Conservation (phyloP, 30 jellyfish, hydroid and myxozoan genomes). For the Pelagia noctiluca region DNA sequence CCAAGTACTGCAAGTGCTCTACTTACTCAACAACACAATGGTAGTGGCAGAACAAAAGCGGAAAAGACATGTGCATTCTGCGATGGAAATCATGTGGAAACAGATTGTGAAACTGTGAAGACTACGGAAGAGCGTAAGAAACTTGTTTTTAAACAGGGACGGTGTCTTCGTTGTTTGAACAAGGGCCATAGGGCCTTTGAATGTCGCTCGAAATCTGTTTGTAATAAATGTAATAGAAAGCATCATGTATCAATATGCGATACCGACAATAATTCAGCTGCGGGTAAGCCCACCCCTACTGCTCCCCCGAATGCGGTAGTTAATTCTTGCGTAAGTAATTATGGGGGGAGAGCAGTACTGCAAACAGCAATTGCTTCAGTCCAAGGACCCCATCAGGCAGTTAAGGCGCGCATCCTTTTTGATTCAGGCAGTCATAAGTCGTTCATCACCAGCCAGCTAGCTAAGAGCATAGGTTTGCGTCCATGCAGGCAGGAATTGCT, state of each 20-base stretch:
- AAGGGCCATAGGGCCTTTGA: conserved; percentile 66
- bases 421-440: conserved; percentile 55
- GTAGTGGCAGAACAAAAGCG: no score
- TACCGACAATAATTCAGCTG: not conserved
- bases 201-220: not conserved
- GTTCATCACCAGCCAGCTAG: conserved; percentile 18
- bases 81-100: conserved; percentile 35
- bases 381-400: conserved; percentile 3
- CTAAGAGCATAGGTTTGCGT: conserved; percentile 1
- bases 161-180: conserved; percentile 16
- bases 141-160: conserved; percentile 27
- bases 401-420: conserved; percentile 39
- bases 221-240: conserved; percentile 38
- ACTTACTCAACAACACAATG: not conserved
- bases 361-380: conserved; percentile 55
- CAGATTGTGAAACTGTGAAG: conserved; percentile 10
- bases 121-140: conserved; percentile 42
- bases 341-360: conserved; percentile 66
- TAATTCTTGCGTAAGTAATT: conserved; percentile 41
- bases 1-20: not conserved
- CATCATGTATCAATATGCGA: conserved; percentile 59
- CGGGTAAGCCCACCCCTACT: not conserved
- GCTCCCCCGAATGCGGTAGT: conserved; percentile 17
- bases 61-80: conserved; percentile 35
- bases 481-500: conserved; percentile 22